These are phyloP conservation scores for Enteromius fasciolatus DNA, from an alignment of 2,797 vertebrate genomes.

Conservation along the genomic window DNA sequence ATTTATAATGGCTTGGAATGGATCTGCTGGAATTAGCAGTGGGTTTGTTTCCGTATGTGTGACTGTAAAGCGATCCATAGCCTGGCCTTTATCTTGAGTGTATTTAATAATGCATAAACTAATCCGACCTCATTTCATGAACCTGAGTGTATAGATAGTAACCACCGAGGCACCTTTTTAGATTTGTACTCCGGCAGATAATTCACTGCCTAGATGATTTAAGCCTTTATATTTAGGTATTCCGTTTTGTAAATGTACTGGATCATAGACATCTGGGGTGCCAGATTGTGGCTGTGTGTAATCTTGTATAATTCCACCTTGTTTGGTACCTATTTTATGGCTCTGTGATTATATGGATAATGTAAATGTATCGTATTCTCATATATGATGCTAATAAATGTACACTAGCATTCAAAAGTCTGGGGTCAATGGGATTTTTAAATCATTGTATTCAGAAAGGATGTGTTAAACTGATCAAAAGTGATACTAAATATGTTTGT, in stretches of 20 bases:
- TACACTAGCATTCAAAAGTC: neutral
- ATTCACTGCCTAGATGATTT: slow-evolving; percentile 9
- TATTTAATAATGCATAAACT: slow-evolving; percentile 33
- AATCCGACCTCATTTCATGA: slow-evolving; percentile 28
- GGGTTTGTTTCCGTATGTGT: slow-evolving; percentile 15
- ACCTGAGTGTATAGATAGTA: slow-evolving; percentile 37
- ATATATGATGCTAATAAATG: neutral
- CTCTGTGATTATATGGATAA: neutral
- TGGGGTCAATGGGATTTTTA: neutral
- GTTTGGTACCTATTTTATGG: neutral
- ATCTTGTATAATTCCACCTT: neutral
- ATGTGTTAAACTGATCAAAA: neutral
- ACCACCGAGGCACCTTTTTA: slow-evolving; percentile 1
- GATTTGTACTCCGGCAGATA: neutral
- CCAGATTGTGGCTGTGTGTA: neutral
- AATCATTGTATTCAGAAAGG: neutral
- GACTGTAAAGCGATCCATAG: slow-evolving; percentile 34
- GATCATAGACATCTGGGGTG: neutral
- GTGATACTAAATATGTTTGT: neutral
- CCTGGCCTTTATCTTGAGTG: slow-evolving; percentile 24
- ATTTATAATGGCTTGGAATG: slow-evolving; percentile 36
- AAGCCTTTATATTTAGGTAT: slow-evolving; percentile 17
- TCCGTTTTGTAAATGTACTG: neutral
- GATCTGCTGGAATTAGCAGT: slow-evolving; percentile 31
- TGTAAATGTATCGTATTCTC: neutral